Evolutionary conservation across 2,888 invertebrate genomes (phyloP).

Genomic region (Kuschelorhynchus macadamiae): DNA sequence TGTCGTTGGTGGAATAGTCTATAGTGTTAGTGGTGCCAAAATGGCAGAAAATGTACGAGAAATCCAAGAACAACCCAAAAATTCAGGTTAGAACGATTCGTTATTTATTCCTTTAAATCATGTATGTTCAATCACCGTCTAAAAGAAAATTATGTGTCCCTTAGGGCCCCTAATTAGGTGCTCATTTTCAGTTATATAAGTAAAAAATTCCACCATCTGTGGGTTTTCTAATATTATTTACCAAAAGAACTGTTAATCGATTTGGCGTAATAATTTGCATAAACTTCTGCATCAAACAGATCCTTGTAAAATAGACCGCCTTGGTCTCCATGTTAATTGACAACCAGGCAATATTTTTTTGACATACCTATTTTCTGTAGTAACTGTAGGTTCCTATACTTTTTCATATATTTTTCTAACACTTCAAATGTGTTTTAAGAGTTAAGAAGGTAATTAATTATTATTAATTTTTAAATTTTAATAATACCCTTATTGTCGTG

Average conservation of each 20-base stretch:
- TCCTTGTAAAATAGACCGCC: constrained; percentile 15
- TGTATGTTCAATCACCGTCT: constrained; percentile 48
- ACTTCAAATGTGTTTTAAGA: no score
- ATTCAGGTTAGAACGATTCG: constrained; percentile 64
- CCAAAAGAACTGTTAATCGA: constrained; percentile 21
- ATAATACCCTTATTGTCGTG: no score
- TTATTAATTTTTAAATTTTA: no score
- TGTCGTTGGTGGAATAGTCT: constrained; percentile 59
- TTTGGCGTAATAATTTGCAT: constrained; percentile 10
- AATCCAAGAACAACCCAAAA: constrained; percentile 66
- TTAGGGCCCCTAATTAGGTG: constrained; percentile 40
- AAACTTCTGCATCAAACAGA: constrained; percentile 4
- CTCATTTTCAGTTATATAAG: constrained; percentile 64
- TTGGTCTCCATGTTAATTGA: constrained; percentile 36
- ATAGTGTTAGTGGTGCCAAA: constrained; percentile 65
- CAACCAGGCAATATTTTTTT: constrained; percentile 47
- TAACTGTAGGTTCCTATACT: constrained; percentile 32
- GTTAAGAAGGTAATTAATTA: no score
- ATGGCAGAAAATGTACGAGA: constrained; percentile 69
- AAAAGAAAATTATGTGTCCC: constrained; percentile 39
- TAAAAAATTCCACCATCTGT: constrained; percentile 66
- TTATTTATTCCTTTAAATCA: constrained; percentile 38
- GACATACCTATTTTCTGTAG: constrained; percentile 42
- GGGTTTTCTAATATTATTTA: constrained; percentile 54
- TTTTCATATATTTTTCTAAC: constrained; percentile 14